Percentiles rank a stretch among this genome's conserved stretches.
Evolutionary conservation across 2,888 invertebrate genomes (phyloP).

Genomic region (Xanthorhoe designata): DNA sequence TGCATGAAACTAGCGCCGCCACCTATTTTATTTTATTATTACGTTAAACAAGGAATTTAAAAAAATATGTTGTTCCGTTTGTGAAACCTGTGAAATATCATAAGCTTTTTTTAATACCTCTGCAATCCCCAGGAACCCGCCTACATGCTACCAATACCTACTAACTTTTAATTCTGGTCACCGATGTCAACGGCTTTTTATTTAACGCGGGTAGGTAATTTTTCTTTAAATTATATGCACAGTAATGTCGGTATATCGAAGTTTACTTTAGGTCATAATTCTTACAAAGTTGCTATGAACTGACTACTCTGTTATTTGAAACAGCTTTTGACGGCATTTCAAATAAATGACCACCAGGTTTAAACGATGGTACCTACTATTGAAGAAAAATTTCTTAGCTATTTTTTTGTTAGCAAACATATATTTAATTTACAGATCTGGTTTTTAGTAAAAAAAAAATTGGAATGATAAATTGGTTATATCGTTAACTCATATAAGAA

Average conservation of each 20-base stretch:
- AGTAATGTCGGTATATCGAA: neutral
- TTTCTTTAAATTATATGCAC: neutral
- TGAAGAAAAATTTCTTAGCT: conserved; percentile 1
- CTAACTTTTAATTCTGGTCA: neutral
- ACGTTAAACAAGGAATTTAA: no score
- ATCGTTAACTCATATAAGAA: no score
- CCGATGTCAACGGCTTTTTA: neutral
- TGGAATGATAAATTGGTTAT: no score
- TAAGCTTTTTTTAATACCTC: no score
- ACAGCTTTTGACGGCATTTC: conserved; percentile 21
- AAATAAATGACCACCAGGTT: conserved; percentile 10
- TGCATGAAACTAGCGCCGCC: no score
- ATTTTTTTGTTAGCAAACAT: neutral
- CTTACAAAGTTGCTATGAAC: conserved; percentile 18
- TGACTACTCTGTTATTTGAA: conserved; percentile 13
- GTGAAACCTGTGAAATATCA: no score
- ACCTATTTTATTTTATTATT: no score
- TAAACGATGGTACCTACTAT: conserved; percentile 10
- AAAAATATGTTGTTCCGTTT: no score
- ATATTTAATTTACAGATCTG: neutral
- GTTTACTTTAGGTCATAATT: neutral
- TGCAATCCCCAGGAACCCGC: no score
- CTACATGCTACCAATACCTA: no score
- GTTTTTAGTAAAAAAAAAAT: neutral
- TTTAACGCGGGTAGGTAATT: neutral